Evolutionary conservation across 92 coral and sea anemone species (phyloP).

Genomic region (Bergia sp.): DNA sequence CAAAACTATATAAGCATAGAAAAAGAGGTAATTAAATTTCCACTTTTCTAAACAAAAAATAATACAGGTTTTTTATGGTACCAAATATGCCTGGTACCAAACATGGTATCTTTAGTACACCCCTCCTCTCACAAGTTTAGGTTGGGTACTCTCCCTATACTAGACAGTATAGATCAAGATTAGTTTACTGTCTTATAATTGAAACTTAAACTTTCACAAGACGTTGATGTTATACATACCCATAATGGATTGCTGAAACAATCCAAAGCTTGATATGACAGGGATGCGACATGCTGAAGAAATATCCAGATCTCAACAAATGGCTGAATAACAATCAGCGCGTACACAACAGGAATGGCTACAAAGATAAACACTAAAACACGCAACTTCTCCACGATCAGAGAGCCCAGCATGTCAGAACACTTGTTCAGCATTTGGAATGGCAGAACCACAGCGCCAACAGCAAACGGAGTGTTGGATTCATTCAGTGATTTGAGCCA

Average conservation of each 20-base stretch:
- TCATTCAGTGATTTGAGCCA: slow-evolving; percentile 87
- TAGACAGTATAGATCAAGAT: too few species aligned
- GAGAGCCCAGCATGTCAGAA: slow-evolving; percentile 84
- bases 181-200: too few species aligned
- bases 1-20: too few species aligned
- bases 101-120: too few species aligned
- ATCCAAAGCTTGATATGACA: slow-evolving; percentile 79
- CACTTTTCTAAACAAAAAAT: too few species aligned
- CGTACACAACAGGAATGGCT: slow-evolving; percentile 60
- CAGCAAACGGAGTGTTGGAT: slow-evolving; percentile 84
- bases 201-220: background rate
- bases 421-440: slow-evolving; percentile 81
- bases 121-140: background rate
- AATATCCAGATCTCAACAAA: slow-evolving; percentile 81
- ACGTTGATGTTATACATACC: slow-evolving; percentile 60
- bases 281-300: slow-evolving; percentile 63
- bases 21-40: background rate
- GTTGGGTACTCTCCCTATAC: too few species aligned
- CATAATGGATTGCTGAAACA: slow-evolving; percentile 77
- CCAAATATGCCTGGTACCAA: background rate
- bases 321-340: slow-evolving; percentile 80
- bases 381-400: slow-evolving; percentile 75
- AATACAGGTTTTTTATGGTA: background rate
- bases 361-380: slow-evolving; percentile 60
- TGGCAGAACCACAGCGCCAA: slow-evolving; percentile 86